A percentile compares a stretch with the other conserved stretches of the same genome.
Conservation (phyloP, 2,888 invertebrate genomes). For the Tricholauxania praeusta region DNA sequence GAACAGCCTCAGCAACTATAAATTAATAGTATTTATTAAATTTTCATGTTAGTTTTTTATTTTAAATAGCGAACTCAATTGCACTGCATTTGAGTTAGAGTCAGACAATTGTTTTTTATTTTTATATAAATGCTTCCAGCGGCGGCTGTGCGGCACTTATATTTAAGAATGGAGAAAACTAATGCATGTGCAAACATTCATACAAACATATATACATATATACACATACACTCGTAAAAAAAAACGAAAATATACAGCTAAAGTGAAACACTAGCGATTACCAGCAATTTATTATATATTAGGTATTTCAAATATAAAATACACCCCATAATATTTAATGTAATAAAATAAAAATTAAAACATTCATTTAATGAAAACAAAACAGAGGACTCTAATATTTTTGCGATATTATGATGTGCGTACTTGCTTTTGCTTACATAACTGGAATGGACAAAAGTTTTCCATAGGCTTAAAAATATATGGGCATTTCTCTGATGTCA, state of each 20-base stretch:
- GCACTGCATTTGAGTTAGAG: conserved; percentile 34
- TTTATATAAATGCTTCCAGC: conserved; percentile 47
- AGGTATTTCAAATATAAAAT: conserved; percentile 59
- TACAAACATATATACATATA: no score
- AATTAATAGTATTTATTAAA: conserved; percentile 57
- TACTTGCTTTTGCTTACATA: no score
- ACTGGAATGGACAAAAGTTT: no score
- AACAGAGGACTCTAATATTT: no score
- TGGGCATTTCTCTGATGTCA: no score
- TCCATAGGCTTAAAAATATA: no score
- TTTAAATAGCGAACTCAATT: conserved; percentile 40
- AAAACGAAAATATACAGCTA: conserved; percentile 26
- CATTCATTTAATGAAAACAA: conserved; percentile 50
- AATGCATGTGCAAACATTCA: conserved; percentile 25
- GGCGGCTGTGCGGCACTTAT: conserved; percentile 29
- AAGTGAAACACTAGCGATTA: conserved; percentile 38
- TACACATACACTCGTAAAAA: conserved; percentile 5
- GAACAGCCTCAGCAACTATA: conserved; percentile 49
- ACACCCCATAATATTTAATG: conserved; percentile 54
- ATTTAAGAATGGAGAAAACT: conserved; percentile 20
- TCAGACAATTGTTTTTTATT: conserved; percentile 53
- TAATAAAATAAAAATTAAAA: conserved; percentile 51
- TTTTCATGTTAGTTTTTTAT: conserved; percentile 31
- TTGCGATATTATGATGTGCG: no score
- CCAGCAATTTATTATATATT: conserved; percentile 45